phyloP scores from a whole-genome alignment of 2,888 invertebrate genomes.

The Spilarctia lutea region DNA sequence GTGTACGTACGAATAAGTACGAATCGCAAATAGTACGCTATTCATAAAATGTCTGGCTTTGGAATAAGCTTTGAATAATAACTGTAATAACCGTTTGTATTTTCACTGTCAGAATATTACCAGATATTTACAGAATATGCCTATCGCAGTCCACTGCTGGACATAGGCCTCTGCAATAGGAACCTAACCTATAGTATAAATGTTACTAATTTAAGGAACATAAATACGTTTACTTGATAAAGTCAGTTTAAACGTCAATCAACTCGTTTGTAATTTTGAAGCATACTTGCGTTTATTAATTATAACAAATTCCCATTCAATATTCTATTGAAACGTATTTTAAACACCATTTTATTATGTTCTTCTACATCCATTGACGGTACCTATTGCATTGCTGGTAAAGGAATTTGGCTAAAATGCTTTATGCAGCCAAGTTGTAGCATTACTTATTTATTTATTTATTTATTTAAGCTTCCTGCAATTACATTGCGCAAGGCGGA shows the following conservation, averaged over 20 bases:
- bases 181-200: neutral
- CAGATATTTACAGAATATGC: too few species aligned
- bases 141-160: too few species aligned
- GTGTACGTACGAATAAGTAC: neutral
- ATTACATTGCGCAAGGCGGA: too few species aligned
- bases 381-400: conserved; percentile 12
- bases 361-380: conserved; percentile 12
- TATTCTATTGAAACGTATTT: conserved; percentile 15
- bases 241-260: conserved; percentile 23
- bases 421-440: conserved; percentile 17
- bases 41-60: conserved; percentile 8
- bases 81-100: neutral
- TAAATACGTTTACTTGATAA: conserved; percentile 23
- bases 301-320: conserved; percentile 26
- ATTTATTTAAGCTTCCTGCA: too few species aligned
- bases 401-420: conserved; percentile 33
- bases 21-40: conserved; percentile 8
- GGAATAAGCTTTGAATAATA: conserved; percentile 11
- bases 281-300: conserved; percentile 28
- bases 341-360: conserved; percentile 27
- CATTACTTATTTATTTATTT: too few species aligned
- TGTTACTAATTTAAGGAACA: conserved; percentile 3
- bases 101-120: neutral
- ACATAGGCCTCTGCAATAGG: too few species aligned
- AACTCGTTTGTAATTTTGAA: conserved; percentile 22